These are phyloP conservation scores for Coluber constrictor DNA, from an alignment of 2,797 vertebrate genomes.

Conservation along the genomic window DNA sequence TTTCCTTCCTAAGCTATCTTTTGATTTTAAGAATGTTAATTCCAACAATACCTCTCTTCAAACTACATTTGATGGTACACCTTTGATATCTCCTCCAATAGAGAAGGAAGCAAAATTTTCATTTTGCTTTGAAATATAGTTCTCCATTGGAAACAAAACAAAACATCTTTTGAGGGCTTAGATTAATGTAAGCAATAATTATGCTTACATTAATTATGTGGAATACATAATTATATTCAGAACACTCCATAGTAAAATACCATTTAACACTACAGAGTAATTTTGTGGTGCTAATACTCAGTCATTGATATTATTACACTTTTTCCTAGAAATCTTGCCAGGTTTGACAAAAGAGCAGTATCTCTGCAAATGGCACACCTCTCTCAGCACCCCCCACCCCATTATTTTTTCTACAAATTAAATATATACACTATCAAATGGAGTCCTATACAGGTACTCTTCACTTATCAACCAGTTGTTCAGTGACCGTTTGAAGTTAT, in stretches of 20 bases:
- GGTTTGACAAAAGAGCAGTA: not conserved
- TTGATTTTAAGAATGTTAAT: not conserved
- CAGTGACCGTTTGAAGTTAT: not conserved
- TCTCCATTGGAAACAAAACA: not conserved
- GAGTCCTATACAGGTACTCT: not conserved
- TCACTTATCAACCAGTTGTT: not conserved
- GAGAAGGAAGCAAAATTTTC: not conserved
- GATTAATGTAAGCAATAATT: fast-evolving
- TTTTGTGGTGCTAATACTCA: not conserved
- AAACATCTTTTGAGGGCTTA: not conserved
- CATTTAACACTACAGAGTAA: not conserved
- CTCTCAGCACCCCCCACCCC: not conserved
- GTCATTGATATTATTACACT: not conserved
- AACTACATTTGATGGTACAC: not conserved
- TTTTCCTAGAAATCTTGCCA: not conserved
- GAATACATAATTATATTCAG: not conserved
- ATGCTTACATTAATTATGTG: fast-evolving
- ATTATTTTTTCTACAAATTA: not conserved
- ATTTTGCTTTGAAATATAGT: not conserved
- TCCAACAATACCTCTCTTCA: not conserved
- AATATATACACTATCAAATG: not conserved
- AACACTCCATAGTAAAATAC: not conserved
- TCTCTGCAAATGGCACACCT: not conserved
- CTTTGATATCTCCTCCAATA: not conserved
- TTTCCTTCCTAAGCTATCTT: not conserved